Base-by-base conservation (phyloP, 2,113 vertebrate genomes). In the Strix uralensis region DNA sequence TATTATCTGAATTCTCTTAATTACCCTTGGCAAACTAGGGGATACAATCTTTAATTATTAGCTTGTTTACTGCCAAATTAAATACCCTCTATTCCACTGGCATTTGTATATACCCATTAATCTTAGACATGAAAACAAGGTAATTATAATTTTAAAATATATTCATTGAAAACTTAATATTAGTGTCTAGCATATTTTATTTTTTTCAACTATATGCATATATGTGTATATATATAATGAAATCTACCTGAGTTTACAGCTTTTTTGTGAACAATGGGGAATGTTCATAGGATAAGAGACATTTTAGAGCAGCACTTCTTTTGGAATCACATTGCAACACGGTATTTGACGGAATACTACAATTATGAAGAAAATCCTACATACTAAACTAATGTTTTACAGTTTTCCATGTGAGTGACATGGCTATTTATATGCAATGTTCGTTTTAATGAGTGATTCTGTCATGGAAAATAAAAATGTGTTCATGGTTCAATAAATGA, bases 381-480 rank as follows among this genome's bases (percentile, higher is more conserved):
- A 13, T 47, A 66, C 1, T 82, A 14, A n/a, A 77, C 6, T 73
- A 88, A 51, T 12, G n/a, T 66, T 62, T n/a, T 57, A 42, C 22
- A 82, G 58, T 94, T 88, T 91, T 89, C 63, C 49, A 89, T 74
- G 21, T 73, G 63, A 91, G 26, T 74, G 27, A 57, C 66, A 89
- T 16, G 17, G 74, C 71, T 82, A 74, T 81, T 95, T 90, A 81
- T 10, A 4, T 57, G 59, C 36, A 78, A 26, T 3, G 74, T 57
- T 94, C 55, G 86, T 81, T 93, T 97, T 81, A 96, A 90, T 81
- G 87, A 94, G 38, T 4, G 1, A 90, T 81, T 74, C 94, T 96
- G 79, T 81, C 65, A 86, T 29, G 13, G 72, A 96, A 98, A 96
- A 95, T 95, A 95, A 92, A 96, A 96, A 38, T 71, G 42, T 74